Conservation (phyloP, 2,888 invertebrate species). For the Spodoptera exigua region DNA sequence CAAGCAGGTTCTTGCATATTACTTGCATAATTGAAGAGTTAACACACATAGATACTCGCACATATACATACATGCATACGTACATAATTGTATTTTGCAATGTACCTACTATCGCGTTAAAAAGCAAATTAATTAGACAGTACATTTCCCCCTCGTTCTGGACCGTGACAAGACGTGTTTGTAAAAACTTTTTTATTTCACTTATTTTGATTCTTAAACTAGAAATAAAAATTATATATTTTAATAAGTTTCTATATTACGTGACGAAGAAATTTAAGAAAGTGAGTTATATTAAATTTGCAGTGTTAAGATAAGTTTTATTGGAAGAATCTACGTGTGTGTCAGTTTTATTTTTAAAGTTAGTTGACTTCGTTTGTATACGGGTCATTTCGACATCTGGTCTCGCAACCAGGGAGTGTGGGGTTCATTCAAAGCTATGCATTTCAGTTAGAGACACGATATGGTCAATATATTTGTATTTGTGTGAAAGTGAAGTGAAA, state of each 20-base stretch:
- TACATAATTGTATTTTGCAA: conserved; percentile 65
- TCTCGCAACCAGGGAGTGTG: conserved; percentile 71
- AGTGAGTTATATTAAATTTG: conserved; percentile 28
- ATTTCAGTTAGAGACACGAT: conserved; percentile 66
- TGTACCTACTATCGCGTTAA: conserved; percentile 52
- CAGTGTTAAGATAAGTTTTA: conserved; percentile 69
- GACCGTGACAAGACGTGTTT: conserved; percentile 76
- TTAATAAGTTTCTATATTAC: conserved; percentile 24
- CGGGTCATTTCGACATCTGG: conserved; percentile 80
- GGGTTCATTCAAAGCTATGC: conserved; percentile 68
- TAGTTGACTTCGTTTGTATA: conserved; percentile 70
- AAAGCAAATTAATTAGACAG: conserved; percentile 68
- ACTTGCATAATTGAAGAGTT: conserved; percentile 53
- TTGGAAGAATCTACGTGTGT: conserved; percentile 56
- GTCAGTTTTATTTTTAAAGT: conserved; percentile 75
- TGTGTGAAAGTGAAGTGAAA: conserved; percentile 66
- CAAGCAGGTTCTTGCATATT: conserved; percentile 28
- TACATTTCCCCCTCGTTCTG: conserved; percentile 75
- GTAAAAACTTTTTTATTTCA: conserved; percentile 47
- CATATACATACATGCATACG: conserved; percentile 33
- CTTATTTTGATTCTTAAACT: conserved; percentile 36
- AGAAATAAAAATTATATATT: conserved; percentile 33
- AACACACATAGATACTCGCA: conserved; percentile 45
- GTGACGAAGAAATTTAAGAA: conserved; percentile 42
- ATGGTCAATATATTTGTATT: conserved; percentile 74